A percentile compares a stretch with the other conserved stretches of the same genome.
Evolutionary conservation across 2,113 vertebrate species (phyloP).

Genomic region (Nestor notabilis): DNA sequence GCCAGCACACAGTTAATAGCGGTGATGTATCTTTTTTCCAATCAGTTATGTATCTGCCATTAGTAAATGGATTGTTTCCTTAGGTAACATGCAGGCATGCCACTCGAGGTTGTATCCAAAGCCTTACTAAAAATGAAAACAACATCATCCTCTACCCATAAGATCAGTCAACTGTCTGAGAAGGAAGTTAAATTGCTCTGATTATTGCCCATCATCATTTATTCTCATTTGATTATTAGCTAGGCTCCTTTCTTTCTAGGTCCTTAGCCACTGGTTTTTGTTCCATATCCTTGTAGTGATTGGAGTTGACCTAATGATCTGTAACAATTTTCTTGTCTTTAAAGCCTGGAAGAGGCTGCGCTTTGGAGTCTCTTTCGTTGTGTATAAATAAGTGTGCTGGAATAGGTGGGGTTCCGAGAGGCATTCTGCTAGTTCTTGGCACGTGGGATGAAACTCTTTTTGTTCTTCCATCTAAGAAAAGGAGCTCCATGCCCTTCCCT

Average conservation of each 20-base stretch:
- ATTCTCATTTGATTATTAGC: background rate
- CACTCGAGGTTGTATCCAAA: background rate
- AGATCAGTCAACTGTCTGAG: background rate
- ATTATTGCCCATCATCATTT: background rate
- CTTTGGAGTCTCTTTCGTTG: background rate
- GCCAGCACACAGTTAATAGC: background rate
- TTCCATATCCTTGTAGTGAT: background rate
- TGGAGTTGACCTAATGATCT: background rate
- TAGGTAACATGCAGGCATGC: background rate
- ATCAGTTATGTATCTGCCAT: background rate
- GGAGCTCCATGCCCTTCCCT: background rate
- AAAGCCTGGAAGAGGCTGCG: background rate
- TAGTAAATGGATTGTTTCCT: background rate
- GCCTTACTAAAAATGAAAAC: background rate
- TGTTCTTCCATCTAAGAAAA: background rate
- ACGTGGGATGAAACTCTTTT: background rate
- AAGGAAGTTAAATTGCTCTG: background rate
- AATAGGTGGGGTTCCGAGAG: background rate
- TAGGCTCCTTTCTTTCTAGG: background rate
- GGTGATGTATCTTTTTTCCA: background rate
- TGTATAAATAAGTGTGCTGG: background rate
- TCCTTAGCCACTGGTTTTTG: background rate
- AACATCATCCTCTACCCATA: background rate
- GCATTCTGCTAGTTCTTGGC: accelerated
- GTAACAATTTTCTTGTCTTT: background rate